Conservation (phyloP, 2,888 invertebrate genomes). For the Tinea semifulvella region DNA sequence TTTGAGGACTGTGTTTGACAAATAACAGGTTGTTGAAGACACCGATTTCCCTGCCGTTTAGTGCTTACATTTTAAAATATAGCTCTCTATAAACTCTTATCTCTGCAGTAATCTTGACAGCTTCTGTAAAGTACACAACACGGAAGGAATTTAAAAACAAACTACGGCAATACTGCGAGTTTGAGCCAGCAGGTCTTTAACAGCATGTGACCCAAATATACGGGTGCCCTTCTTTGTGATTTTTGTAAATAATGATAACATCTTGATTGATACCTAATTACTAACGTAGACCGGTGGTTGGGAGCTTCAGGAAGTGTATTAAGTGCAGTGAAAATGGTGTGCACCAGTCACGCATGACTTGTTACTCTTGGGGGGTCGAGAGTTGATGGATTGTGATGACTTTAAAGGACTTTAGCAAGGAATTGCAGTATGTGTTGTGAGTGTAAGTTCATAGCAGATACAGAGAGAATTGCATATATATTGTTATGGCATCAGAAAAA, state of each 20-base stretch:
- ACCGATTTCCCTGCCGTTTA: conserved; percentile 57
- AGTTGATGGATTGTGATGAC: too few relatives aligned
- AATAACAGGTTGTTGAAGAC: conserved; percentile 65
- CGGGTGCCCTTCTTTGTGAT: conserved; percentile 62
- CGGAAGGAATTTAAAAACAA: background rate
- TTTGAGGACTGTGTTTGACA: conserved; percentile 52
- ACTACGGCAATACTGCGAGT: background rate
- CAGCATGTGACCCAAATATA: conserved; percentile 65
- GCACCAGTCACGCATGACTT: conserved; percentile 48
- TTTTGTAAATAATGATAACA: conserved; percentile 28
- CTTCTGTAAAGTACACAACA: background rate
- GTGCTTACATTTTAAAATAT: conserved; percentile 35
- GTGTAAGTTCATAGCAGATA: background rate
- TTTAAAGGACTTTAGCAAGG: background rate
- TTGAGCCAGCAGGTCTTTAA: conserved; percentile 22
- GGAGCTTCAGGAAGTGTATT: too few relatives aligned
- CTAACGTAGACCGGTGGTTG: too few relatives aligned
- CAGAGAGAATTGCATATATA: background rate
- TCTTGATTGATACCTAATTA: too few relatives aligned
- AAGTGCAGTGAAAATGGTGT: too few relatives aligned
- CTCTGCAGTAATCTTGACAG: conserved; percentile 25
- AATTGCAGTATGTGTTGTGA: background rate
- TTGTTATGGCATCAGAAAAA: background rate
- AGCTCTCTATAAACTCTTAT: conserved; percentile 3
- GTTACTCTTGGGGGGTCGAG: conserved; percentile 47